Conservation (phyloP, 2,888 invertebrate genomes). For the Acanthococcus lagerstroemiae region DNA sequence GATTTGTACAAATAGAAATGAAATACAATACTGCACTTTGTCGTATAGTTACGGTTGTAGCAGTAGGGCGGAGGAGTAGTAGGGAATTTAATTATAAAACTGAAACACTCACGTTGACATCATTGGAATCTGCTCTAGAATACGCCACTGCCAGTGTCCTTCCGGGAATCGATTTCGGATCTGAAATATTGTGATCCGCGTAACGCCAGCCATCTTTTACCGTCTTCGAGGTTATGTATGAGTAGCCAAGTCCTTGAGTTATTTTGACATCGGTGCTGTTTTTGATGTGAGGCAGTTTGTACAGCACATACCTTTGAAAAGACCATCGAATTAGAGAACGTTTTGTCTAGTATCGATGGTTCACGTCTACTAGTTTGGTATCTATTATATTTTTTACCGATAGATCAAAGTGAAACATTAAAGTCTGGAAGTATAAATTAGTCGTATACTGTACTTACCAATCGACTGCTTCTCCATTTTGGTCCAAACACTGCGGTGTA, state of each 20-base stretch:
- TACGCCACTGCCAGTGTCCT: constrained; percentile 47
- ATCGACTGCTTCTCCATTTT: background rate
- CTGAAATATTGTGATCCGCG: constrained; percentile 53
- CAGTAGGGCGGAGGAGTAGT: no score
- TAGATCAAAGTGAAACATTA: background rate
- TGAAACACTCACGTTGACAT: constrained; percentile 1
- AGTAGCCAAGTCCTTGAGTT: constrained; percentile 56
- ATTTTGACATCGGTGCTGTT: constrained; percentile 47
- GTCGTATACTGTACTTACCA: no score
- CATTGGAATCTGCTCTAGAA: constrained; percentile 1
- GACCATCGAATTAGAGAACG: no score
- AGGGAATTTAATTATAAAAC: no score
- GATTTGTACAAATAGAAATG: no score
- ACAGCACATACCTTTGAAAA: constrained; percentile 52
- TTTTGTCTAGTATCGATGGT: no score
- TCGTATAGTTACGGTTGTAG: no score
- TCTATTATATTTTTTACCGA: no score
- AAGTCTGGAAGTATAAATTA: no score
- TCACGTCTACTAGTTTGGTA: no score
- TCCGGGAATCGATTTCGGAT: constrained; percentile 54
- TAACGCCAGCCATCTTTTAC: constrained; percentile 49
- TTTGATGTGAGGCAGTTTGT: constrained; percentile 63
- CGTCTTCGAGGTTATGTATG: constrained; percentile 46
- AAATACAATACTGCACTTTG: no score
- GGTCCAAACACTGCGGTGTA: background rate